phyloP scores from a whole-genome alignment of 2,113 vertebrate species.

The Sminthopsis crassicaudata region DNA sequence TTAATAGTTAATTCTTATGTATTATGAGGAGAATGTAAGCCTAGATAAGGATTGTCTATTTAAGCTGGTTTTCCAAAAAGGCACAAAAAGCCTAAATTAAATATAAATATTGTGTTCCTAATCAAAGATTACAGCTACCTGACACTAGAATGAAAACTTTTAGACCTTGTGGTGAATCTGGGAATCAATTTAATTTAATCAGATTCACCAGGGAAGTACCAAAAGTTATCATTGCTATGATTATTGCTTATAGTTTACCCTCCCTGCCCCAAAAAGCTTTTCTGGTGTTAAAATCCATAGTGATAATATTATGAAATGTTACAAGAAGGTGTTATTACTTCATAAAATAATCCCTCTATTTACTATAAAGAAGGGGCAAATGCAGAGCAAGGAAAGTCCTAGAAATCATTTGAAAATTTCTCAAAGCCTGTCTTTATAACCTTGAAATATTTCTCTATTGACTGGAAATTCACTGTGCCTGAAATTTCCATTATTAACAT shows the following conservation, averaged over 20 bases:
- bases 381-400: neutral
- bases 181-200: neutral
- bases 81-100: neutral
- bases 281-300: neutral
- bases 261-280: neutral
- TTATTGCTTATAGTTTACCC: neutral
- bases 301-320: neutral
- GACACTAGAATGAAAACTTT: neutral
- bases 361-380: neutral
- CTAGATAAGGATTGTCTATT: neutral
- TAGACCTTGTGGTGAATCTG: neutral
- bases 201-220: neutral
- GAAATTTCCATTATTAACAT: neutral
- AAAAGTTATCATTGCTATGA: neutral
- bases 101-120: neutral
- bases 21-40: neutral
- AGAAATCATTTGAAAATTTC: neutral
- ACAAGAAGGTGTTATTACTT: neutral
- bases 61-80: neutral
- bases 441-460: neutral
- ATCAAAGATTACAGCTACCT: neutral
- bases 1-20: neutral
- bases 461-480: neutral
- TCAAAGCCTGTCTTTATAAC: neutral
- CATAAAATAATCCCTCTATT: neutral